Evolutionary conservation across 2,797 vertebrate species (phyloP).

Genomic region (Denticeps clupeoides): DNA sequence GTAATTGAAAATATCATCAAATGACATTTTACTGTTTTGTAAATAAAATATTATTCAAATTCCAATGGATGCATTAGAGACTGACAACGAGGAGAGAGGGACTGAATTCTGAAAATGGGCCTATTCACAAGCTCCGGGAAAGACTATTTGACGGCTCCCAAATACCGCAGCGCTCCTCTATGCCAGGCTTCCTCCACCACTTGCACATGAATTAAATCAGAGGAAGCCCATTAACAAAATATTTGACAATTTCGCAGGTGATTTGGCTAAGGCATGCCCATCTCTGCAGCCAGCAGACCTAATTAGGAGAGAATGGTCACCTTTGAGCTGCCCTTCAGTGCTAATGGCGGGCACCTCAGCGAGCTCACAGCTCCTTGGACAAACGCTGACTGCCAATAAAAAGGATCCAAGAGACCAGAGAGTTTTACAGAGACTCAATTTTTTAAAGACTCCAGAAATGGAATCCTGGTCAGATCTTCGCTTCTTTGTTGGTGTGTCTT

Average conservation of each 20-base stretch:
- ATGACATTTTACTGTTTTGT: too few species aligned
- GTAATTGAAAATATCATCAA: slow-evolving; percentile 20
- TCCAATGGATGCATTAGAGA: too few species aligned
- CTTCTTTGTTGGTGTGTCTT: slow-evolving; percentile 13
- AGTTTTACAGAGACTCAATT: slow-evolving; percentile 7
- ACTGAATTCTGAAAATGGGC: not conserved
- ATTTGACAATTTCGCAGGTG: slow-evolving; percentile 25
- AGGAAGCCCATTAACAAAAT: slow-evolving; percentile 14
- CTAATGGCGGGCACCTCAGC: slow-evolving; percentile 12
- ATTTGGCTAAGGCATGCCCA: not conserved
- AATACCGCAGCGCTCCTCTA: too few species aligned
- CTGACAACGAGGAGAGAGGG: too few species aligned
- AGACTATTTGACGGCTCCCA: too few species aligned
- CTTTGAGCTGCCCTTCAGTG: not conserved
- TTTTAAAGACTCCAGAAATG: slow-evolving; percentile 12
- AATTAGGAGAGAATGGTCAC: slow-evolving; percentile 6
- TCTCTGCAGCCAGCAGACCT: not conserved
- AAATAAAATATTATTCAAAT: too few species aligned
- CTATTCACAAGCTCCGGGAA: too few species aligned
- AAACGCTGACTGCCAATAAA: slow-evolving; percentile 11
- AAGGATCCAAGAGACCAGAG: slow-evolving; percentile 2
- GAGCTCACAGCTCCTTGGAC: slow-evolving; percentile 4
- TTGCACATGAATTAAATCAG: slow-evolving; percentile 10
- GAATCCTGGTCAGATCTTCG: not conserved
- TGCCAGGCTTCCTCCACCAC: slow-evolving; percentile 17